Percentiles rank a stretch among this genome's conserved stretches.
These are phyloP conservation scores for Stegodyphus dumicola DNA, from an alignment of 1,140 invertebrate genomes.

Conservation along the genomic window DNA sequence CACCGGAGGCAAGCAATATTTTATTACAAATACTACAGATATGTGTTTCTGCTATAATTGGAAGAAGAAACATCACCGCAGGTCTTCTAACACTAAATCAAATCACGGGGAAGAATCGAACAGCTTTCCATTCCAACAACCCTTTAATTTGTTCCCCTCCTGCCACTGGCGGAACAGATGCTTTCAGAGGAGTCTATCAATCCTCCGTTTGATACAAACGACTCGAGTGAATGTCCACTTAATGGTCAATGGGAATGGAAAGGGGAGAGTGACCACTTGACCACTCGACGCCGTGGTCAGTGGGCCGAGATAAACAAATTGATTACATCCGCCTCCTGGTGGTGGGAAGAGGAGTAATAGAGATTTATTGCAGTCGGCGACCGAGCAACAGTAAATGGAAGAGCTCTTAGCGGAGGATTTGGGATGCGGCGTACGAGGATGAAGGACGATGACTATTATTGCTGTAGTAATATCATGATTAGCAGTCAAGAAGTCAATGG, in stretches of 20 bases:
- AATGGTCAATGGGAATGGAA: background rate
- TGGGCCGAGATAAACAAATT: constrained; percentile 9
- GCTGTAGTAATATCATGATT: too few species aligned
- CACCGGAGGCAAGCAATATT: too few species aligned
- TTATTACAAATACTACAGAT: too few species aligned
- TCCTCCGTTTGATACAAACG: background rate
- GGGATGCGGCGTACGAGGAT: background rate
- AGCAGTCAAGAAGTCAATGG: too few species aligned
- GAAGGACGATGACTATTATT: too few species aligned
- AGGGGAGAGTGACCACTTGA: constrained; percentile 5
- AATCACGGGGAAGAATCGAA: too few species aligned
- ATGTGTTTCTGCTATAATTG: too few species aligned
- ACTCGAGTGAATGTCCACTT: background rate
- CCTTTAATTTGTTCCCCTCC: background rate
- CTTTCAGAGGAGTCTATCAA: constrained; percentile 9
- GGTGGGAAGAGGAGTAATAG: background rate
- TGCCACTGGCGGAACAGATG: background rate
- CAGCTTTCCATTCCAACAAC: background rate
- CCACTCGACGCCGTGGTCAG: background rate
- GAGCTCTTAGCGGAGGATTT: background rate
- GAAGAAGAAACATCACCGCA: too few species aligned
- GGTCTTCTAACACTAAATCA: too few species aligned
- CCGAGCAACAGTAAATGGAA: background rate
- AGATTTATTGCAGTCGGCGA: background rate
- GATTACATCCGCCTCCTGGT: background rate